Conservation (phyloP, 2,113 vertebrate species). For the Eublepharis macularius region DNA sequence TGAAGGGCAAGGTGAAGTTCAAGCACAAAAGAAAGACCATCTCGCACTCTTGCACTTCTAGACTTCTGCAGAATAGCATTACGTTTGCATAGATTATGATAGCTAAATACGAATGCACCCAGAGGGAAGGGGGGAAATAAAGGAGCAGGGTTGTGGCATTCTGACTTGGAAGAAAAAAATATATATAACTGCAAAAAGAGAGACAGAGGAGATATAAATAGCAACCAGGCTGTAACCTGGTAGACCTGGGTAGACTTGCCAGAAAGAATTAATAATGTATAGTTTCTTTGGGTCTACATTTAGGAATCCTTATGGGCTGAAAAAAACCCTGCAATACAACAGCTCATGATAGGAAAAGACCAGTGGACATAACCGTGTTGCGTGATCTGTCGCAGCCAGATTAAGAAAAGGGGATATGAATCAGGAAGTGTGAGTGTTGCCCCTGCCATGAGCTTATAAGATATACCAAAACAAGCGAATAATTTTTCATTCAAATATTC, state of each 20-base stretch:
- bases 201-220: constrained; percentile 33
- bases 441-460: too few species aligned
- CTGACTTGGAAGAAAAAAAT: background rate
- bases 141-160: constrained; percentile 31
- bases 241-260: constrained; percentile 10
- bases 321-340: background rate
- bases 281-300: background rate
- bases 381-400: background rate
- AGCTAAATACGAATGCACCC: constrained; percentile 19
- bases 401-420: too few species aligned
- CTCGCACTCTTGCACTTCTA: background rate
- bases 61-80: background rate
- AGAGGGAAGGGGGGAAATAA: constrained; percentile 40
- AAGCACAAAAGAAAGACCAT: background rate
- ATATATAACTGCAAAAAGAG: constrained; percentile 12
- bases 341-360: background rate
- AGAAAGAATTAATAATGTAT: constrained; percentile 15
- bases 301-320: background rate
- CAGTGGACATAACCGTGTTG: accelerated
- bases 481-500: too few species aligned
- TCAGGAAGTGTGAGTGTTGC: too few species aligned
- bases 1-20: constrained; percentile 20
- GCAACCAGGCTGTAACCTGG: background rate
- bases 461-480: too few species aligned
- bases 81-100: constrained; percentile 24